Conservation (phyloP, 2,888 invertebrate genomes). For the Muscina levida region DNA sequence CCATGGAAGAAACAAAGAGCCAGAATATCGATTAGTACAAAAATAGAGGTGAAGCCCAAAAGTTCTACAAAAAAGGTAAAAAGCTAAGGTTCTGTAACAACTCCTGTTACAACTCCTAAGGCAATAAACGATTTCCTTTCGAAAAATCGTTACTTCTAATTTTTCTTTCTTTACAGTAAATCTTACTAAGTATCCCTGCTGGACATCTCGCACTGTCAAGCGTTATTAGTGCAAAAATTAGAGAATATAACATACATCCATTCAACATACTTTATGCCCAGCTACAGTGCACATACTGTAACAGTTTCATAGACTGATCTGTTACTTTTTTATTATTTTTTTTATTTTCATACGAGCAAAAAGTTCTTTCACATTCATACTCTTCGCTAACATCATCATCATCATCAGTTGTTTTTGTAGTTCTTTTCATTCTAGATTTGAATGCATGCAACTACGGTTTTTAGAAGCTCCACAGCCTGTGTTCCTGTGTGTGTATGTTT, state of each 20-base stretch:
- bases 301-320: slow-evolving; percentile 52
- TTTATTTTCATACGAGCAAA: slow-evolving; percentile 2
- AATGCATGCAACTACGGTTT: slow-evolving; percentile 13
- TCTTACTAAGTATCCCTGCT: no score
- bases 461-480: not conserved
- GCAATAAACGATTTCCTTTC: no score
- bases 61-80: no score
- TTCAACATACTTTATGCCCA: slow-evolving; percentile 42
- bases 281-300: slow-evolving; percentile 2
- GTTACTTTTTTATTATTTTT: slow-evolving; percentile 26
- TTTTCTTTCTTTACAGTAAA: no score
- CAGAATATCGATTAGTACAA: no score
- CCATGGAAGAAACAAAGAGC: no score
- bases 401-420: not conserved
- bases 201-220: no score
- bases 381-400: slow-evolving; percentile 20
- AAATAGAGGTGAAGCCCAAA: no score
- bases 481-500: not conserved
- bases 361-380: slow-evolving; percentile 23
- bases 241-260: slow-evolving; percentile 47
- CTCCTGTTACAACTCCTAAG: no score
- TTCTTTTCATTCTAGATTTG: slow-evolving; percentile 28
- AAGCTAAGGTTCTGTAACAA: no score
- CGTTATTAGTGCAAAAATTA: slow-evolving; percentile 1
- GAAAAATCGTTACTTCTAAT: no score